These are phyloP conservation scores for Byasa hedistus DNA, from an alignment of 2,888 invertebrate genomes.

Conservation along the genomic window DNA sequence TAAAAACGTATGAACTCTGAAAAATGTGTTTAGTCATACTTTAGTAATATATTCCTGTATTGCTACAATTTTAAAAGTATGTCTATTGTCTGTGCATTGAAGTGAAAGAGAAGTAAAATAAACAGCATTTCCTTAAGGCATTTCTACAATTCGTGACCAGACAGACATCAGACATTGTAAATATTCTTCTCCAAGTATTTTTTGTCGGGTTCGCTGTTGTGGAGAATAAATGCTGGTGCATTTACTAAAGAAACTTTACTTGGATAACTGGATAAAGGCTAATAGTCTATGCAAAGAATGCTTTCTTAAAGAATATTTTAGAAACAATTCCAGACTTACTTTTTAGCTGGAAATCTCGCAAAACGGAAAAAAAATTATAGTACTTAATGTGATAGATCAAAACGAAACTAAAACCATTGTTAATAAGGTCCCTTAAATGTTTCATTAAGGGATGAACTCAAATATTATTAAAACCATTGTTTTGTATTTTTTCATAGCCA, in stretches of 20 bases:
- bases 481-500: no score
- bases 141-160: slow-evolving; percentile 16
- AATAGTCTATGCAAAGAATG: neutral
- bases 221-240: slow-evolving; percentile 7
- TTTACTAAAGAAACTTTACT: slow-evolving; percentile 8
- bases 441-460: no score
- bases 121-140: neutral
- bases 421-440: no score
- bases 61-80: no score
- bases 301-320: neutral
- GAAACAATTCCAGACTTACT: neutral
- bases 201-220: slow-evolving; percentile 8
- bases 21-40: no score
- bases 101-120: neutral
- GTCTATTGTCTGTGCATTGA: neutral
- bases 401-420: no score
- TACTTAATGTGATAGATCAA: no score
- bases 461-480: no score
- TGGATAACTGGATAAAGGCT: slow-evolving; percentile 14
- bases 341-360: neutral
- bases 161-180: slow-evolving; percentile 19
- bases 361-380: no score
- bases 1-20: no score
- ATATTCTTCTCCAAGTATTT: slow-evolving; percentile 8
- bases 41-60: no score